These are phyloP conservation scores for Cerastoderma edule DNA, from an alignment of 2,888 invertebrate species.

Conservation along the genomic window DNA sequence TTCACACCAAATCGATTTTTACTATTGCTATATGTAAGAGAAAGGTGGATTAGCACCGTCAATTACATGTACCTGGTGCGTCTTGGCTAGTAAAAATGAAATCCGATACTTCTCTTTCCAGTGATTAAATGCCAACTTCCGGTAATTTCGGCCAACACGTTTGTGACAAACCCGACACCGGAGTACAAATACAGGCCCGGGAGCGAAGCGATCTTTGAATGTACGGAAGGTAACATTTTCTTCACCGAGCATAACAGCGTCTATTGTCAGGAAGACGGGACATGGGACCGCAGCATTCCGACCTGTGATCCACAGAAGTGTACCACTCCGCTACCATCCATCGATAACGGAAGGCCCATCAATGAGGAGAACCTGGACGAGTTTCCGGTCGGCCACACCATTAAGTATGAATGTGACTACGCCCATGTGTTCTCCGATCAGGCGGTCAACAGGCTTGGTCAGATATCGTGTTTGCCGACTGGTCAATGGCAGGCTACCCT, in stretches of 20 bases:
- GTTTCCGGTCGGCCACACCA: conserved; percentile 69
- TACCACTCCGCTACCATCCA: conserved; percentile 62
- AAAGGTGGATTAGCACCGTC: no score
- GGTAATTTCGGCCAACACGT: conserved; percentile 69
- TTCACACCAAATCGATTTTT: no score
- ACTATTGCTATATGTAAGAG: no score
- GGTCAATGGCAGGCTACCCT: conserved; percentile 78
- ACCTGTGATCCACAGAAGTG: conserved; percentile 75
- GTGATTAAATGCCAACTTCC: conserved; percentile 73
- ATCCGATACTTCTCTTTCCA: no score
- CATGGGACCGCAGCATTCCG: conserved; percentile 76
- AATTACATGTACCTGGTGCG: no score
- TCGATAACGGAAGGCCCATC: conserved; percentile 74
- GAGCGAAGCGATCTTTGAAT: conserved; percentile 62
- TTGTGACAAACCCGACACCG: conserved; percentile 38
- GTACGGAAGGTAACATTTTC: conserved; percentile 68
- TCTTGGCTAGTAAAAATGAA: no score
- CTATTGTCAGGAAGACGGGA: conserved; percentile 72
- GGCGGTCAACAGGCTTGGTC: conserved; percentile 54
- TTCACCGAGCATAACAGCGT: conserved; percentile 67
- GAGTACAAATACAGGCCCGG: conserved; percentile 62
- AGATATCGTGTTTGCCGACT: conserved; percentile 72
- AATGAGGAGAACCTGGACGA: conserved; percentile 39
- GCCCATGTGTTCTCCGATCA: conserved; percentile 63
- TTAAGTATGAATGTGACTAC: conserved; percentile 68